Percentiles rank a stretch among this genome's conserved stretches.
These are phyloP conservation scores for Diplodus sargus DNA, from an alignment of 2,797 vertebrate genomes.

Conservation along the genomic window DNA sequence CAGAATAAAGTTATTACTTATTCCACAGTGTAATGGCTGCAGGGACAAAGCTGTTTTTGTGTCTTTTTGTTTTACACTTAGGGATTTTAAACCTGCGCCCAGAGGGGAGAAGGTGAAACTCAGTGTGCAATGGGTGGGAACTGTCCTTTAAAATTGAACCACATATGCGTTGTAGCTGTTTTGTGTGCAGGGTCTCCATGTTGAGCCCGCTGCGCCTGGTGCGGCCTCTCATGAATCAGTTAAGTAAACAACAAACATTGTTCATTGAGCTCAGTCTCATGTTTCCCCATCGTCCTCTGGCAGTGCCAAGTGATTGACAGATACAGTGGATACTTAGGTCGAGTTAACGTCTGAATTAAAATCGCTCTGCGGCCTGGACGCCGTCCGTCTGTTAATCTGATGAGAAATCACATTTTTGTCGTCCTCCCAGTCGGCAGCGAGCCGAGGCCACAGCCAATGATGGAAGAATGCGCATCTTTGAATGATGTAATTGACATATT, in stretches of 20 bases:
- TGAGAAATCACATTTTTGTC: conserved; percentile 30
- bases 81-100: no score
- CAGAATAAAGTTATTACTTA: no score
- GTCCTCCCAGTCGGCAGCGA: conserved; percentile 17
- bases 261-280: not conserved
- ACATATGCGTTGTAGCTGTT: no score
- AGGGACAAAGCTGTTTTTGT: no score
- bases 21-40: no score
- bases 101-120: no score
- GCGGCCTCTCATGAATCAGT: conserved; percentile 1
- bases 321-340: conserved; percentile 23
- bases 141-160: no score
- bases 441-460: conserved; percentile 17
- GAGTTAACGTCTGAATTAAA: conserved; percentile 43
- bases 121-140: no score
- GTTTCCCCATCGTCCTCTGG: conserved; percentile 11
- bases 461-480: conserved; percentile 34
- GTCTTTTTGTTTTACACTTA: no score
- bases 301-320: conserved; percentile 20
- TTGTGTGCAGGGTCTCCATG: no score
- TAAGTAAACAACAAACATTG: not conserved
- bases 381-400: conserved; percentile 15
- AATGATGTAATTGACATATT: conserved; percentile 46
- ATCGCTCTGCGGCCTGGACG: conserved; percentile 35
- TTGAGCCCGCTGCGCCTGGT: not conserved